Evolutionary conservation across 2,113 vertebrate species (phyloP), one percentile per base, ranked within the genome.

Genomic region (Hipposideros armiger): DNA sequence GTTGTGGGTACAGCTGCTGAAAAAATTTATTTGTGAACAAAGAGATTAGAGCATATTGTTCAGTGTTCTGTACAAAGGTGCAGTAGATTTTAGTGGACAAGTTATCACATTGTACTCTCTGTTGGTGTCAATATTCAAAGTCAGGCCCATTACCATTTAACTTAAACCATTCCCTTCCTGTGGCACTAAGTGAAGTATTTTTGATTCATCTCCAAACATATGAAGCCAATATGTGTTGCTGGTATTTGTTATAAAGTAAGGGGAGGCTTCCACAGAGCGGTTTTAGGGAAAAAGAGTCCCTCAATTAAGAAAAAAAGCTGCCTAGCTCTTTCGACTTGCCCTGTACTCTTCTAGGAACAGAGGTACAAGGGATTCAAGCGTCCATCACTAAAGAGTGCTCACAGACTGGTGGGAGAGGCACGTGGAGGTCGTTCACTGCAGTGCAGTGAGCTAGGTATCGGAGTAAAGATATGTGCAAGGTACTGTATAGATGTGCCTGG

Each of bases 191-290:
- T 67, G 73, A 89, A 69, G 11, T 81, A 81, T 64, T 96, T 96
- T 82, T 93, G 10, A 94, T 95, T 94, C 66, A 81, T 67, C 16
- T 96, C 78, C 13, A 45, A 58, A 87, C 96, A 82, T 81, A 91
- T 67, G 52, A 86, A 93, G 50, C 78, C 77, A 93, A 47, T 36
- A 67, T 81, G 20, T 96, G 24, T 89, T 90, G 50, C 26, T 89
- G 6, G 5, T 72, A 90, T 94, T 85, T 83, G 45, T 28, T 82
- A n/a, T 81, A 54, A 94, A 90, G 84, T 87, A 58, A 90, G 42
- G 32, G 40, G 5, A 83, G 45, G 36, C 47, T 8, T 45, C 32
- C 58, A 84, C 22, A 86, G 45, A 80, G n/a, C 64, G 14, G 28
- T 76, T 78, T 86, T 83, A 85, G 47, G 14, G 7, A 3, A 73